Conservation (phyloP, 2,888 invertebrate species). For the Lathronympha strigana region DNA sequence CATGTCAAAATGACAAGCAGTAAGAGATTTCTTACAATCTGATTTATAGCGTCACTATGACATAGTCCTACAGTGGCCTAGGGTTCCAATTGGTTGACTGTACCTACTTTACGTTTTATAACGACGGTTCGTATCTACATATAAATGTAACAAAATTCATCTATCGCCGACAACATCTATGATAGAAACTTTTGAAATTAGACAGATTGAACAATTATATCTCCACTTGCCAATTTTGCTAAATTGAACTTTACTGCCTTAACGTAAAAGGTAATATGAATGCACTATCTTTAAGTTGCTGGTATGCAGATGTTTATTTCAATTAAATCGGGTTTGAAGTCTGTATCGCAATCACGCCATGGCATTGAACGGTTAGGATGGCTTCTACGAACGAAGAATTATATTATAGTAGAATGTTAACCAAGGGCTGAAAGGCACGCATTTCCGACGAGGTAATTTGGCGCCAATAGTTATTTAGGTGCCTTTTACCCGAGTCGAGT, state of each 20-base stretch:
- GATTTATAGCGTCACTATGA: too few relatives aligned
- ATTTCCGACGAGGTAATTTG: too few relatives aligned
- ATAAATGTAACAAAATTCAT: neutral
- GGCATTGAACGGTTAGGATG: neutral
- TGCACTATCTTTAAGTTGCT: neutral
- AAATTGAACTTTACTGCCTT: neutral
- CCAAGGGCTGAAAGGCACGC: too few relatives aligned
- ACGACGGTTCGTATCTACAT: constrained; percentile 2
- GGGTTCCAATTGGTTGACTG: too few relatives aligned
- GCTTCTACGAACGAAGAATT: constrained; percentile 13
- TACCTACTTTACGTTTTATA: too few relatives aligned
- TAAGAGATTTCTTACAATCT: too few relatives aligned
- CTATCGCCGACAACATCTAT: constrained; percentile 34
- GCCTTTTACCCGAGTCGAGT: too few relatives aligned
- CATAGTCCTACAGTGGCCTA: too few relatives aligned
- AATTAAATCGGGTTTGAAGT: constrained; percentile 31
- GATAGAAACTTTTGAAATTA: constrained; percentile 40
- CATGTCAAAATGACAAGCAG: too few relatives aligned
- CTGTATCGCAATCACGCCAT: constrained; percentile 17
- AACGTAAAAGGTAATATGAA: neutral
- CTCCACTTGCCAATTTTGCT: neutral
- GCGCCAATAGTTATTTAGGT: too few relatives aligned
- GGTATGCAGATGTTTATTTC: constrained; percentile 30
- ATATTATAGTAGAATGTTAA: too few relatives aligned
- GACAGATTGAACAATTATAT: constrained; percentile 16